Conservation (phyloP, 1,140 invertebrate genomes). For the Chionoecetes opilio region DNA sequence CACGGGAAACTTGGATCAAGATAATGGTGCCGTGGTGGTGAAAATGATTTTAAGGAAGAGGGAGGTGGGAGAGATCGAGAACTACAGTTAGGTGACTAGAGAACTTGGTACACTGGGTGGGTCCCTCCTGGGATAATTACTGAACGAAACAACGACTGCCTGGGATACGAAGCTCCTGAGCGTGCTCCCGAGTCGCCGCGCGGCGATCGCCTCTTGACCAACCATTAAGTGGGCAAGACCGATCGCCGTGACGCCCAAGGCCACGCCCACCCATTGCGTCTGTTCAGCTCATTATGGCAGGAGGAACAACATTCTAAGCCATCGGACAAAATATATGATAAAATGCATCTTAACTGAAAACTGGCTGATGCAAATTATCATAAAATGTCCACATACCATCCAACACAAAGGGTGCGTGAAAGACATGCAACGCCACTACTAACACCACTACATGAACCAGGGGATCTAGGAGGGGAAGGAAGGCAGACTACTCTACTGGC, state of each 20-base stretch:
- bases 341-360: slow-evolving; percentile 22
- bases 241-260: neutral
- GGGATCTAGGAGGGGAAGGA: neutral
- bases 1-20: slow-evolving; percentile 31
- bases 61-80: neutral
- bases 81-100: slow-evolving; percentile 59
- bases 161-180: neutral
- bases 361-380: slow-evolving; percentile 22
- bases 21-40: slow-evolving; percentile 40
- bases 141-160: neutral
- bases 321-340: slow-evolving; percentile 54
- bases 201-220: neutral
- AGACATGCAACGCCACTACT: neutral
- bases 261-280: slow-evolving; percentile 32
- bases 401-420: neutral
- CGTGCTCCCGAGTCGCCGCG: neutral
- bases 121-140: neutral
- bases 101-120: neutral
- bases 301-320: neutral
- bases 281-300: slow-evolving; percentile 17
- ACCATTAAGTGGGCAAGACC: neutral
- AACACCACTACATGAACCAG: neutral
- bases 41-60: neutral
- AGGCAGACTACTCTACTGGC: neutral
- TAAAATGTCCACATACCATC: slow-evolving; percentile 33